A percentile compares a stretch with the other conserved stretches of the same genome.
These are phyloP conservation scores for Buphagus erythrorhynchus DNA, from an alignment of 2,797 vertebrate genomes.

Conservation along the genomic window DNA sequence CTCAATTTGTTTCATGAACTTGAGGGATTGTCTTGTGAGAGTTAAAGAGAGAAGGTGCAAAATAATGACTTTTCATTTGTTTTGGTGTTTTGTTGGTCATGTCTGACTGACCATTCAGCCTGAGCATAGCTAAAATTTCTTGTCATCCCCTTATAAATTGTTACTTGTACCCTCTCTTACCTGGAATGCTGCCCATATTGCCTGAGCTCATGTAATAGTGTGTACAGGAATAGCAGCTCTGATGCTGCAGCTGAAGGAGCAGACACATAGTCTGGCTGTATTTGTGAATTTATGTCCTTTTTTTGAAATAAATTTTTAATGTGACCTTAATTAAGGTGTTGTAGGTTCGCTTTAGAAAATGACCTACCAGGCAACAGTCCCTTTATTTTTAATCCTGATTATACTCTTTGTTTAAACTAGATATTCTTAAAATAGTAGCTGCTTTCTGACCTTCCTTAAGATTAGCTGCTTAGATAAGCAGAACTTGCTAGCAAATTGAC, in stretches of 20 bases:
- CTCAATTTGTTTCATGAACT: neutral
- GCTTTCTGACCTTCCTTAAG: constrained; percentile 52
- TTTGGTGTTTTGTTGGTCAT: neutral
- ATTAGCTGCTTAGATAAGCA: constrained; percentile 63
- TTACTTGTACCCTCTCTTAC: neutral
- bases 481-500: constrained; percentile 37
- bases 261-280: neutral
- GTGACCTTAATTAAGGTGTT: neutral
- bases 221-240: neutral
- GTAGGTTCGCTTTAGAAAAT: neutral
- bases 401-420: constrained; percentile 49
- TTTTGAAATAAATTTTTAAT: neutral
- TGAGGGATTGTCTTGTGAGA: neutral
- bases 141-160: fast-evolving
- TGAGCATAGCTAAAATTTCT: neutral
- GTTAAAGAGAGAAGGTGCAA: neutral
- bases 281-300: neutral
- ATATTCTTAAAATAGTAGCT: constrained; percentile 61
- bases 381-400: constrained; percentile 57
- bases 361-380: neutral
- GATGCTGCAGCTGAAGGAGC: neutral
- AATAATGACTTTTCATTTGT: neutral
- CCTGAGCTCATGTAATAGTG: neutral
- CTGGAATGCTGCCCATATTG: neutral
- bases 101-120: neutral